These are phyloP conservation scores for Arbacia lixula DNA, from an alignment of 53 echinoderm and acorn worm species.

Conservation along the genomic window DNA sequence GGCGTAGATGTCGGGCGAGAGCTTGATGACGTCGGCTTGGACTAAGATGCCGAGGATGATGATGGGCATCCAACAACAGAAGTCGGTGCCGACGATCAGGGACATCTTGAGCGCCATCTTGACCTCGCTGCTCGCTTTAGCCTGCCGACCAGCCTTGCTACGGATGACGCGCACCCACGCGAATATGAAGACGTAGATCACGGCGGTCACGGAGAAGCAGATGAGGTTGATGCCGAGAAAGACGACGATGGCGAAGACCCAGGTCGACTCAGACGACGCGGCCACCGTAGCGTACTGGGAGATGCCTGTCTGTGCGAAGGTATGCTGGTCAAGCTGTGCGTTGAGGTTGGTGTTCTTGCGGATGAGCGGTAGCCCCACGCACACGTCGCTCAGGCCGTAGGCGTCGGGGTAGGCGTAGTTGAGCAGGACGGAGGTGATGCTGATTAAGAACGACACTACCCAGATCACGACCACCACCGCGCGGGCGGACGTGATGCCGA, in stretches of 20 bases:
- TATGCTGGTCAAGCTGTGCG: background rate
- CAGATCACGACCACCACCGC: background rate
- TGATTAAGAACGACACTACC: background rate
- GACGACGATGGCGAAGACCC: slow-evolving; percentile 51
- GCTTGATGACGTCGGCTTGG: slow-evolving; percentile 36
- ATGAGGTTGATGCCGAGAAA: slow-evolving; percentile 65
- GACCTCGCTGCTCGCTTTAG: slow-evolving; percentile 34
- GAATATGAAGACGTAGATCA: slow-evolving; percentile 62
- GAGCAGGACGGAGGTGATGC: background rate
- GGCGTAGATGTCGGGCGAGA: slow-evolving; percentile 9
- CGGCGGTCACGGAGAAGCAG: slow-evolving; percentile 53
- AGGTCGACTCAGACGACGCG: background rate
- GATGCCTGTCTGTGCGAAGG: background rate
- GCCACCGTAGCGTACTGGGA: background rate
- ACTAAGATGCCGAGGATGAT: slow-evolving; percentile 71
- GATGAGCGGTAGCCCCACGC: slow-evolving; percentile 62
- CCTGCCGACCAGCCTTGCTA: slow-evolving; percentile 31
- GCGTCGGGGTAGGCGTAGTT: slow-evolving; percentile 8
- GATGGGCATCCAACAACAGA: slow-evolving; percentile 74
- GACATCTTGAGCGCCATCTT: slow-evolving; percentile 69
- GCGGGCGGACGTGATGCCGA: background rate
- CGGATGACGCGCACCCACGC: slow-evolving; percentile 49
- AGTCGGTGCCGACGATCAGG: slow-evolving; percentile 69
- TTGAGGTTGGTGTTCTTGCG: slow-evolving; percentile 18
- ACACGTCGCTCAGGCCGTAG: slow-evolving; percentile 65